phyloP scores from a whole-genome alignment of 2,888 invertebrate genomes.

The Margaritifera margaritifera region DNA sequence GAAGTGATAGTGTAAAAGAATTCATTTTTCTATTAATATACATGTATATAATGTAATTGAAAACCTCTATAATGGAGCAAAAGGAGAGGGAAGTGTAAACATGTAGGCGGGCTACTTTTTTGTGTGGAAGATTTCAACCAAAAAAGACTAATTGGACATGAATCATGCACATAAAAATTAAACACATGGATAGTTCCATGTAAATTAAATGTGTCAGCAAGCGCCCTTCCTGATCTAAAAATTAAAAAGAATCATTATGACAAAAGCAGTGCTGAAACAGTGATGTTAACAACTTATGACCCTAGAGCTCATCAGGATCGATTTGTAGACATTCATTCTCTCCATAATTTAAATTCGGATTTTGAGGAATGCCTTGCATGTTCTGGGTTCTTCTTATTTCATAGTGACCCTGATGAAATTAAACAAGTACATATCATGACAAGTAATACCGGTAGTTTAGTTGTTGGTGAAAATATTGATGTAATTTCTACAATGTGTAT shows the following conservation, averaged over 20 bases:
- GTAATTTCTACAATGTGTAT: no score
- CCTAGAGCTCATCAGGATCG: conserved; percentile 22
- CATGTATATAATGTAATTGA: no score
- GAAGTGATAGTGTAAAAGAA: no score
- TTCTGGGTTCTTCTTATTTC: conserved; percentile 24
- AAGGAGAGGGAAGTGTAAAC: conserved; percentile 23
- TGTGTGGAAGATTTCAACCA: conserved; percentile 13
- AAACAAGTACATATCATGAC: no score
- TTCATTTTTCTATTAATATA: no score
- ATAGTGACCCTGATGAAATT: conserved; percentile 9
- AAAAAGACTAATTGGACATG: conserved; percentile 4
- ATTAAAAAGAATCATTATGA: conserved; percentile 16
- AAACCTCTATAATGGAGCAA: no score
- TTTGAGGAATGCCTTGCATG: conserved; percentile 12
- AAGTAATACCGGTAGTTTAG: no score
- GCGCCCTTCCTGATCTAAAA: conserved; percentile 15
- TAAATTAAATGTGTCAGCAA: conserved; percentile 12
- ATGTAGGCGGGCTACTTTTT: conserved; percentile 19
- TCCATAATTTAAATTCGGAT: conserved; percentile 6
- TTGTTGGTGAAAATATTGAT: no score
- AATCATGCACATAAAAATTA: conserved; percentile 16
- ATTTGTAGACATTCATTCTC: conserved; percentile 7
- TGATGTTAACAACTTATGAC: conserved; percentile 12
- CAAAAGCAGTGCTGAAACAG: conserved; percentile 1
- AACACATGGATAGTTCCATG: conserved; percentile 24